Percentiles rank a stretch among this genome's conserved stretches.
Evolutionary conservation across 2,113 vertebrate species (phyloP).

Genomic region (Malaclemys terrapin): DNA sequence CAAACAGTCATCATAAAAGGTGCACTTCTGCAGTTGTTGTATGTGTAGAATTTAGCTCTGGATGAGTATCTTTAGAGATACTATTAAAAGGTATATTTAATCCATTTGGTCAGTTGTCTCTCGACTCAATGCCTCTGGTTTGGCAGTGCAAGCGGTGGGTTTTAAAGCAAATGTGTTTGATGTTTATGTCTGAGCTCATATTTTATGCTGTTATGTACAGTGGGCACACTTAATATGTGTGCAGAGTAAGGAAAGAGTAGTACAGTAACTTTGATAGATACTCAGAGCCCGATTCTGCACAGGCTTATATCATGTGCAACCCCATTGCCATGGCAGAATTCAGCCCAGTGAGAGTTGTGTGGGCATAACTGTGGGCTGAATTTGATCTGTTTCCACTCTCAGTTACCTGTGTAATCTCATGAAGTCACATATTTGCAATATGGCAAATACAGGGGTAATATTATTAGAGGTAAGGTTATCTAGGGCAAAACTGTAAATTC

Average conservation of each 20-base stretch:
- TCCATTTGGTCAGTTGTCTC: slow-evolving; percentile 4
- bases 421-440: background rate
- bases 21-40: slow-evolving; percentile 7
- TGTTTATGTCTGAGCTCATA: background rate
- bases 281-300: slow-evolving; percentile 32
- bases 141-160: background rate
- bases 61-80: slow-evolving; percentile 17
- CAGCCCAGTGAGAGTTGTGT: slow-evolving; percentile 14
- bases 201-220: background rate
- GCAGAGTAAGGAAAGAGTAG: slow-evolving; percentile 29
- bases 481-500: background rate
- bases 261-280: slow-evolving; percentile 7
- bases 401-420: background rate
- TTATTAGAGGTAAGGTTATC: background rate
- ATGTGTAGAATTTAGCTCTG: slow-evolving; percentile 41
- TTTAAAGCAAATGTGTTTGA: slow-evolving; percentile 33
- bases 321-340: slow-evolving; percentile 39
- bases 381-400: background rate
- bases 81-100: slow-evolving; percentile 35
- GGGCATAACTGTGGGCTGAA: background rate
- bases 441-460: background rate
- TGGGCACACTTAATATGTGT: background rate
- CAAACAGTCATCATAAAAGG: background rate
- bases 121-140: slow-evolving; percentile 5
- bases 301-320: slow-evolving; percentile 28